phyloP scores from a whole-genome alignment of 2,797 vertebrate genomes.

The Enteromius mattozi region DNA sequence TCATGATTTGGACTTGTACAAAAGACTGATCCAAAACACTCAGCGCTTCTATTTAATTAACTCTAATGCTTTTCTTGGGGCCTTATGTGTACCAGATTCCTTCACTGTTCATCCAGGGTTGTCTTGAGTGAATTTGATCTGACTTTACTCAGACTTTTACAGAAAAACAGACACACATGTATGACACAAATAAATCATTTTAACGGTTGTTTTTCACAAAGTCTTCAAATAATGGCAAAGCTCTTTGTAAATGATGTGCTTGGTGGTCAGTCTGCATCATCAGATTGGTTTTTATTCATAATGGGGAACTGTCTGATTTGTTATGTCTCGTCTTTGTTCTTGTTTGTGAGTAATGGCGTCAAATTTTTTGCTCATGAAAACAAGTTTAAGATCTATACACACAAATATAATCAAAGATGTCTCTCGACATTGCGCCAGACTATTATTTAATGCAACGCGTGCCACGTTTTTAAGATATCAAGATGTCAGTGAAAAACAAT shows the following conservation, averaged over 20 bases:
- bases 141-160: slow-evolving; percentile 11
- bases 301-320: slow-evolving; percentile 19
- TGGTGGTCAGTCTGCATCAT: slow-evolving; percentile 20
- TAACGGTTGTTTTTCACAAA: slow-evolving; percentile 7
- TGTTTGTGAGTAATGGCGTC: neutral
- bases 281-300: slow-evolving; percentile 1
- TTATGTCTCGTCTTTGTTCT: slow-evolving; percentile 24
- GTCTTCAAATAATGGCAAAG: slow-evolving; percentile 12
- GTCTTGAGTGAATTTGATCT: slow-evolving; percentile 12
- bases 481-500: slow-evolving; percentile 9
- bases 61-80: slow-evolving; percentile 11
- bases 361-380: neutral
- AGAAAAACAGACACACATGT: neutral
- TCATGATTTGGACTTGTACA: neutral
- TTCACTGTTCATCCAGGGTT: neutral
- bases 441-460: neutral
- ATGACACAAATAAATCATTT: slow-evolving; percentile 24
- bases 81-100: neutral
- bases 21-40: slow-evolving; percentile 1
- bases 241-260: slow-evolving; percentile 15
- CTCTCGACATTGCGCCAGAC: neutral
- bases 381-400: neutral
- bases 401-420: neutral
- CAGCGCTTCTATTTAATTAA: neutral
- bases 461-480: neutral